A percentile compares a stretch with the other conserved stretches of the same genome.
phyloP scores from a whole-genome alignment of 1,140 invertebrate genomes.

The Coenobita brevimanus region DNA sequence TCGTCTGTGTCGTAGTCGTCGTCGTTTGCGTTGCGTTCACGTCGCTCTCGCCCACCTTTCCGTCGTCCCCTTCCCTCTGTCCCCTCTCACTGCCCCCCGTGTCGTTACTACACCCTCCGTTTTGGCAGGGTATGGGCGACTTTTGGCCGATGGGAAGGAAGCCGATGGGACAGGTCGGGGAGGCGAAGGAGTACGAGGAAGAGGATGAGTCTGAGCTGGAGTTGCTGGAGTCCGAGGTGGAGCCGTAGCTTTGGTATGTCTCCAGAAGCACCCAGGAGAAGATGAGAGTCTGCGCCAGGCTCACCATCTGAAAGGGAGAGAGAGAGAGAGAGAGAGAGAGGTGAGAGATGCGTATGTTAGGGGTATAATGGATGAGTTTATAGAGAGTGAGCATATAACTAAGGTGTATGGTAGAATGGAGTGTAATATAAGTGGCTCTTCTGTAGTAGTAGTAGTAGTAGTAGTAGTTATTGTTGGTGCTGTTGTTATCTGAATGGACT shows the following conservation, averaged over 20 bases:
- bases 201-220: neutral
- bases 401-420: no score
- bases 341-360: no score
- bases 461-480: no score
- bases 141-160: conserved; percentile 14
- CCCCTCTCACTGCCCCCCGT: neutral
- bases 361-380: no score
- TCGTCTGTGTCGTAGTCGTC: no score
- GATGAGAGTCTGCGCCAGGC: conserved; percentile 52
- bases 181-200: conserved; percentile 29
- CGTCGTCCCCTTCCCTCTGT: neutral
- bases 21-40: neutral
- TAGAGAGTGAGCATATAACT: no score
- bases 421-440: no score
- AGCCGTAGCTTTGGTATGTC: conserved; percentile 44
- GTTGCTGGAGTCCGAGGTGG: neutral
- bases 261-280: conserved; percentile 56
- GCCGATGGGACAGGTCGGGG: conserved; percentile 26
- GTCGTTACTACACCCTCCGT: no score
- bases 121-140: no score
- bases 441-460: no score
- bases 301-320: conserved; percentile 31
- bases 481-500: no score
- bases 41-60: neutral
- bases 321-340: no score